phyloP scores from a whole-genome alignment of 2,797 vertebrate genomes.

The Chaetodon trifasciatus region DNA sequence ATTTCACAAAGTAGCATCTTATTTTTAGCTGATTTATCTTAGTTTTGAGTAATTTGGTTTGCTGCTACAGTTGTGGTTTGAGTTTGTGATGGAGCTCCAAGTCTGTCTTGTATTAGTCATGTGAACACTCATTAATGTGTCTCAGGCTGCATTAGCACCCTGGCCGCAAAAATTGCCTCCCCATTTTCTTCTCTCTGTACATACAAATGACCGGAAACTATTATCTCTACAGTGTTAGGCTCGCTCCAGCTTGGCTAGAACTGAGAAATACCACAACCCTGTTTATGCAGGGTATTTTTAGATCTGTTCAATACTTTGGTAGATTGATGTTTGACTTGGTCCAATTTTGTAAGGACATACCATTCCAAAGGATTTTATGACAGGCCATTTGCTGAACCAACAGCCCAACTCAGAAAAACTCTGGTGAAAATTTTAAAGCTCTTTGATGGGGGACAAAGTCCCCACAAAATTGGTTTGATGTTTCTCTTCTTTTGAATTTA shows the following conservation, averaged over 20 bases:
- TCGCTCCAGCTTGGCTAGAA: slow-evolving; percentile 34
- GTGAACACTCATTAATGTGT: slow-evolving; percentile 27
- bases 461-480: slow-evolving; percentile 74
- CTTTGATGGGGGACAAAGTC: slow-evolving; percentile 61
- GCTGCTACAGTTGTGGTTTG: slow-evolving; percentile 24
- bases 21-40: slow-evolving; percentile 1
- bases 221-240: slow-evolving; percentile 35
- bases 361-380: slow-evolving; percentile 76
- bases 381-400: slow-evolving; percentile 70
- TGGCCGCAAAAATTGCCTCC: slow-evolving; percentile 31
- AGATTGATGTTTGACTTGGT: slow-evolving; percentile 78
- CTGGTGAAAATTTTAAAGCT: slow-evolving; percentile 68
- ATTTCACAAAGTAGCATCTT: slow-evolving; percentile 30
- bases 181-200: slow-evolving; percentile 37
- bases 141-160: slow-evolving; percentile 29
- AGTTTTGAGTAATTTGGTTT: slow-evolving; percentile 26
- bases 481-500: slow-evolving; percentile 74
- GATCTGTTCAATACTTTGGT: slow-evolving; percentile 68
- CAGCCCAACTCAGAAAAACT: slow-evolving; percentile 67
- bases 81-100: slow-evolving; percentile 22
- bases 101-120: slow-evolving; percentile 40
- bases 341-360: slow-evolving; percentile 57
- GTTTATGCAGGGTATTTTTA: slow-evolving; percentile 72
- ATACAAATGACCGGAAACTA: slow-evolving; percentile 43
- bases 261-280: slow-evolving; percentile 59